These are phyloP conservation scores for Eurytoma californica DNA, from an alignment of 2,888 invertebrate genomes.

Conservation along the genomic window DNA sequence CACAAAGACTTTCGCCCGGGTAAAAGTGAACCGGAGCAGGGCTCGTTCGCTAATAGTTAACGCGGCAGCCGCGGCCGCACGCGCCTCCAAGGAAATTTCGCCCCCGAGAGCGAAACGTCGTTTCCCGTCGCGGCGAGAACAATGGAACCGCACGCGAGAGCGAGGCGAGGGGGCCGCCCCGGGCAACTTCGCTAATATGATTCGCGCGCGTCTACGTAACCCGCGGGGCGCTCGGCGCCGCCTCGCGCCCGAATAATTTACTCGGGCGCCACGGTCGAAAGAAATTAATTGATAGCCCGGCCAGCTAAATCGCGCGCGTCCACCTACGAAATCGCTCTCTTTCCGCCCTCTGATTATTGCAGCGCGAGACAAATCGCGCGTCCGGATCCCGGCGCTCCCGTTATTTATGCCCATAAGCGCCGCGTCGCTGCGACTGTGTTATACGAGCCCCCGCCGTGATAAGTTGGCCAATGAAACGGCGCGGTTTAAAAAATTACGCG, in stretches of 20 bases:
- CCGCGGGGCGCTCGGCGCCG: background rate
- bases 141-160: slow-evolving; percentile 24
- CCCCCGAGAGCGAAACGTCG: slow-evolving; percentile 15
- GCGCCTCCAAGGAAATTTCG: slow-evolving; percentile 27
- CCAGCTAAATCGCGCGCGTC: slow-evolving; percentile 8
- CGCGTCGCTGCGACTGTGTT: background rate
- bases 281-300: slow-evolving; percentile 46
- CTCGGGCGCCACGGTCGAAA: slow-evolving; percentile 16
- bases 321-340: slow-evolving; percentile 13
- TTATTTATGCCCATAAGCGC: slow-evolving; percentile 20
- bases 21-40: background rate
- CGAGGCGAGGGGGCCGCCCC: background rate
- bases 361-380: slow-evolving; percentile 6
- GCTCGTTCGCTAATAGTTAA: no score
- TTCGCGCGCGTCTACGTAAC: slow-evolving; percentile 9
- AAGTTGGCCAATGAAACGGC: background rate
- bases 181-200: slow-evolving; percentile 43
- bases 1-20: no score
- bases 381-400: background rate
- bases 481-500: no score
- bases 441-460: background rate
- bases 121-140: slow-evolving; percentile 16
- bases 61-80: background rate
- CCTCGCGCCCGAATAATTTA: slow-evolving; percentile 36
- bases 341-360: slow-evolving; percentile 10